phyloP scores from a whole-genome alignment of 2,888 invertebrate species.

The Shargacucullia verbasci region DNA sequence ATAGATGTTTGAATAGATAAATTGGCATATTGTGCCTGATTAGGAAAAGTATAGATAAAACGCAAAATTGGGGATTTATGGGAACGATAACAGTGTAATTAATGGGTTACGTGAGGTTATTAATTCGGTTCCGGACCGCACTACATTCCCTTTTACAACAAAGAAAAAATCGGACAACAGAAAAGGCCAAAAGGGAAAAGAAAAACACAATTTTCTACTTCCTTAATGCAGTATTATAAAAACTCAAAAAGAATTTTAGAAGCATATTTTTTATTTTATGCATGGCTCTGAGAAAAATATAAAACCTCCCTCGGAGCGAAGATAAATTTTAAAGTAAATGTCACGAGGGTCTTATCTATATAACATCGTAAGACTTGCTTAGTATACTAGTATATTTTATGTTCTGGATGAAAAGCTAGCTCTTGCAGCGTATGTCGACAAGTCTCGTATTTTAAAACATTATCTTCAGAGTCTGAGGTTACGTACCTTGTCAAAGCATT shows the following conservation, averaged over 20 bases:
- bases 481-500: slow-evolving; percentile 3
- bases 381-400: slow-evolving; percentile 14
- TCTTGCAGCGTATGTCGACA: neutral
- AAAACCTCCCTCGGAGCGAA: slow-evolving; percentile 1
- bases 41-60: slow-evolving; percentile 16
- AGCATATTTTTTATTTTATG: slow-evolving; percentile 8
- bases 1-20: slow-evolving; percentile 8
- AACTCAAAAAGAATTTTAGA: slow-evolving; percentile 4
- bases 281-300: slow-evolving; percentile 6
- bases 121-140: slow-evolving; percentile 9
- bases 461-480: slow-evolving; percentile 10
- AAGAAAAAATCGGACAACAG: neutral
- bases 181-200: slow-evolving; percentile 6
- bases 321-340: slow-evolving; percentile 16
- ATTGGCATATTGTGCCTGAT: neutral
- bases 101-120: slow-evolving; percentile 33
- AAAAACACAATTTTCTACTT: slow-evolving; percentile 2
- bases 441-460: slow-evolving; percentile 20
- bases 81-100: slow-evolving; percentile 15
- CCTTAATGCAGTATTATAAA: slow-evolving; percentile 4
- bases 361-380: slow-evolving; percentile 2
- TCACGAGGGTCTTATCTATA: slow-evolving; percentile 11
- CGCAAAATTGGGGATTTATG: slow-evolving; percentile 16
- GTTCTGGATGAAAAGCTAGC: slow-evolving; percentile 5
- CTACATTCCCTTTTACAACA: slow-evolving; percentile 15